Percentiles rank a stretch among this genome's conserved stretches.
Evolutionary conservation across 1,140 invertebrate species (phyloP).

Genomic region (Gonioctena quinquepunctata): DNA sequence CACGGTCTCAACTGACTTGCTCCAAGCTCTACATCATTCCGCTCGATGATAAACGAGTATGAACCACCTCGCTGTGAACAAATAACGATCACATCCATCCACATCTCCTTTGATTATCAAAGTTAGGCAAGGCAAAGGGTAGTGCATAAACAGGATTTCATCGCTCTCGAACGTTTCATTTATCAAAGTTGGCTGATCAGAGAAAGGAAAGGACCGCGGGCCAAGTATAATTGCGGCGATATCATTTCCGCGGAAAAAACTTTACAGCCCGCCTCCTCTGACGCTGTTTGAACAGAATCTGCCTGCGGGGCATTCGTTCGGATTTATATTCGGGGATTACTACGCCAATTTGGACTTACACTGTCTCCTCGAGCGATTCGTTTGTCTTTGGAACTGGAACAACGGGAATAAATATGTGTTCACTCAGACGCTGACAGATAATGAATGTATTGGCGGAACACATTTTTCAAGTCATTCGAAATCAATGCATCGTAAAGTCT

Average conservation of each 20-base stretch:
- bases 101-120: conserved; percentile 3
- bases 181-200: conserved; percentile 21
- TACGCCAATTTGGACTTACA: background rate
- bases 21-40: too few species aligned
- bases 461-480: too few species aligned
- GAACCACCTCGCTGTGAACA: too few species aligned
- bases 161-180: conserved; percentile 6
- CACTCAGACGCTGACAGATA: too few species aligned
- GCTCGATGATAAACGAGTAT: too few species aligned
- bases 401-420: background rate
- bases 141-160: conserved; percentile 16
- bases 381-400: background rate
- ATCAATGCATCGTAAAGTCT: too few species aligned
- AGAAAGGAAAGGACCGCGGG: conserved; percentile 11
- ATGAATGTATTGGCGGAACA: too few species aligned
- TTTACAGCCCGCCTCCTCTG: background rate
- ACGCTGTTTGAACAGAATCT: background rate
- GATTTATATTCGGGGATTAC: background rate
- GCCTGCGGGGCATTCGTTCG: background rate
- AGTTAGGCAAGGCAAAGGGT: conserved; percentile 3
- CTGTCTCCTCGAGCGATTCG: background rate
- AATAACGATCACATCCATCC: background rate
- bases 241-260: conserved; percentile 10
- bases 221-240: conserved; percentile 17
- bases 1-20: too few species aligned